Conservation (phyloP, 2,888 invertebrate species). For the Didymodactylos carnosus region DNA sequence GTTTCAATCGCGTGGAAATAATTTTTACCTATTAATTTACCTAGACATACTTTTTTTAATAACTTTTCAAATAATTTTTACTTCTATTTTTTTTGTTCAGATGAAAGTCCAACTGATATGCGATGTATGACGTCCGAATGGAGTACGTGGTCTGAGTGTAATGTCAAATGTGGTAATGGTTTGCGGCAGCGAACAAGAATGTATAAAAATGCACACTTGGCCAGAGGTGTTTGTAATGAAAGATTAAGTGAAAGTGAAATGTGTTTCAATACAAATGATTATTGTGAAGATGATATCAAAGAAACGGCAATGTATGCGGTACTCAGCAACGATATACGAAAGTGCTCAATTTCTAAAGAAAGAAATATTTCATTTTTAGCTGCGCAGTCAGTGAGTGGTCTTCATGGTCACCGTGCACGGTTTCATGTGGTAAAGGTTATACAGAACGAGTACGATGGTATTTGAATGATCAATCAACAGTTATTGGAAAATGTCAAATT, state of each 20-base stretch:
- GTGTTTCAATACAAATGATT: slow-evolving; percentile 1
- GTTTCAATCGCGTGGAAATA: background rate
- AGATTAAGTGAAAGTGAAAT: slow-evolving; percentile 9
- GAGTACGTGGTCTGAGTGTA: slow-evolving; percentile 5
- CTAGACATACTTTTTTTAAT: too few species aligned
- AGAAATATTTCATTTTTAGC: background rate
- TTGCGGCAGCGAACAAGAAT: slow-evolving; percentile 4
- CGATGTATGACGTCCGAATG: slow-evolving; percentile 14
- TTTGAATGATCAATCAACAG: slow-evolving; percentile 13
- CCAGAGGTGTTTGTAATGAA: slow-evolving; percentile 3
- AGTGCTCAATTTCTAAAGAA: background rate
- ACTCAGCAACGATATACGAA: too few species aligned
- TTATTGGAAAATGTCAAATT: background rate
- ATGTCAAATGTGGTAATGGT: slow-evolving; percentile 11
- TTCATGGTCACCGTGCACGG: slow-evolving; percentile 61
- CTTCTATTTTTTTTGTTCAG: background rate
- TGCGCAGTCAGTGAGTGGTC: slow-evolving; percentile 51
- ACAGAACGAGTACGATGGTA: slow-evolving; percentile 25
- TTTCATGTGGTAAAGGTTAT: slow-evolving; percentile 52
- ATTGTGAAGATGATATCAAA: slow-evolving; percentile 8
- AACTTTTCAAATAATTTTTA: background rate
- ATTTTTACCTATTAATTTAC: background rate
- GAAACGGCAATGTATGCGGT: background rate
- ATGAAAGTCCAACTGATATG: background rate
- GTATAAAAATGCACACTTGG: slow-evolving; percentile 3